These are phyloP conservation scores for Neodiprion pinetum DNA, from an alignment of 1,140 invertebrate genomes.

Conservation along the genomic window DNA sequence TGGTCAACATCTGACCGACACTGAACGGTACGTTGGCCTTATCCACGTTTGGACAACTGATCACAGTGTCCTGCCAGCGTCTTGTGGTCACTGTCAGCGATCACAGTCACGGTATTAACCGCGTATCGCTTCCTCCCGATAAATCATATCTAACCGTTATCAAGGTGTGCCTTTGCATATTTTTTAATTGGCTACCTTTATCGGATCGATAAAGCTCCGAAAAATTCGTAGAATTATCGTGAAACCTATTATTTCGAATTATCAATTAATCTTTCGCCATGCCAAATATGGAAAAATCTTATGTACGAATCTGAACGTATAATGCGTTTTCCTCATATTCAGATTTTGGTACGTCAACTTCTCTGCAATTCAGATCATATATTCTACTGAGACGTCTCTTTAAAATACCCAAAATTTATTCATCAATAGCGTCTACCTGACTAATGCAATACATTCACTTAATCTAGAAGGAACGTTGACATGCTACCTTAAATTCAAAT, in stretches of 20 bases:
- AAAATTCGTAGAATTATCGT: constrained; percentile 30
- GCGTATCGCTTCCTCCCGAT: constrained; percentile 31
- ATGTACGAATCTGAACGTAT: too few species aligned
- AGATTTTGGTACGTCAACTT: too few species aligned
- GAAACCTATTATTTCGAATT: constrained; percentile 11
- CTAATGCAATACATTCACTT: too few species aligned
- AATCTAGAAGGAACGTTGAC: too few species aligned
- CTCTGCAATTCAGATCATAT: too few species aligned
- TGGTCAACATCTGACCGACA: not conserved
- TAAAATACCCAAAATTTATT: too few species aligned
- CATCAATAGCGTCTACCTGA: too few species aligned
- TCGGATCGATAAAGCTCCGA: constrained; percentile 40
- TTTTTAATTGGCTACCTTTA: constrained; percentile 46
- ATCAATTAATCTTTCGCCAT: not conserved
- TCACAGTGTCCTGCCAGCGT: not conserved
- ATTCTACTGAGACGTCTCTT: too few species aligned
- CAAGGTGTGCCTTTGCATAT: constrained; percentile 25
- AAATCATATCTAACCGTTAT: constrained; percentile 51
- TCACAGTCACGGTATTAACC: constrained; percentile 25
- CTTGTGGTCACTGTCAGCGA: not conserved
- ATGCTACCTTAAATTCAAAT: too few species aligned
- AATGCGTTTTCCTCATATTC: too few species aligned
- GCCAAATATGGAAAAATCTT: not conserved
- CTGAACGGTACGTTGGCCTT: not conserved
- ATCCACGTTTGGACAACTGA: too few species aligned